Evolutionary conservation across 2,113 vertebrate genomes (phyloP).

Genomic region (Egretta garzetta): DNA sequence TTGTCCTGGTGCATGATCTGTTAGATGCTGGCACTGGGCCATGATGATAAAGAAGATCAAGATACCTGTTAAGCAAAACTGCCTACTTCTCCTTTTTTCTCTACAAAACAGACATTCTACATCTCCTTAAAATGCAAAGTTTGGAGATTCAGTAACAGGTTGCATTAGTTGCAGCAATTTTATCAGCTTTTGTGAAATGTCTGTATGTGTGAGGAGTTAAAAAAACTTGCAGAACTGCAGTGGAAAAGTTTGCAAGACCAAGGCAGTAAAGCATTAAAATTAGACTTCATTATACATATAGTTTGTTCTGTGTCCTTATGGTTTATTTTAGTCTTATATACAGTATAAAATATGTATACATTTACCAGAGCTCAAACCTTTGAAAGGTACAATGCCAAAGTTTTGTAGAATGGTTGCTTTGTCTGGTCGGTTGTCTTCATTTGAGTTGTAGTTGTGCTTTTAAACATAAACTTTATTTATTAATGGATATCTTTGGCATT

Average conservation of each 20-base stretch:
- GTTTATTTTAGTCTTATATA: not conserved
- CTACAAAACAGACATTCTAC: not conserved
- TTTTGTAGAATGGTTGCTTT: not conserved
- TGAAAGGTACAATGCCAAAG: not conserved
- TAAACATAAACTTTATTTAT: not conserved
- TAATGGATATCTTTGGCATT: not conserved
- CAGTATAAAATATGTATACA: not conserved
- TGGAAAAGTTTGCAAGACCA: not conserved
- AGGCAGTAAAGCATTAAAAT: not conserved
- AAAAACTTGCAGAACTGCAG: not conserved
- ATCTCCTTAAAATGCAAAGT: not conserved
- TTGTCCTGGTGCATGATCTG: conserved; percentile 51
- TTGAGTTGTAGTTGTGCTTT: not conserved
- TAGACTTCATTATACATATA: not conserved
- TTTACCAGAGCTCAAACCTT: not conserved
- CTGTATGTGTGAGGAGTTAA: not conserved
- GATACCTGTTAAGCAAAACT: not conserved
- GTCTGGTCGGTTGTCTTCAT: not conserved
- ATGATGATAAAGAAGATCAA: not conserved
- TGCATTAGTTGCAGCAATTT: not conserved
- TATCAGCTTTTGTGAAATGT: not conserved
- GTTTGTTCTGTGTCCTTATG: not conserved
- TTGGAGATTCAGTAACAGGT: not conserved
- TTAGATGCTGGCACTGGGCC: not conserved
- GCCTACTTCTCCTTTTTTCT: not conserved